A percentile compares a stretch with the other conserved stretches of the same genome.
These are phyloP conservation scores for Dromius quadrimaculatus DNA, from an alignment of 2,888 invertebrate species.

Conservation along the genomic window DNA sequence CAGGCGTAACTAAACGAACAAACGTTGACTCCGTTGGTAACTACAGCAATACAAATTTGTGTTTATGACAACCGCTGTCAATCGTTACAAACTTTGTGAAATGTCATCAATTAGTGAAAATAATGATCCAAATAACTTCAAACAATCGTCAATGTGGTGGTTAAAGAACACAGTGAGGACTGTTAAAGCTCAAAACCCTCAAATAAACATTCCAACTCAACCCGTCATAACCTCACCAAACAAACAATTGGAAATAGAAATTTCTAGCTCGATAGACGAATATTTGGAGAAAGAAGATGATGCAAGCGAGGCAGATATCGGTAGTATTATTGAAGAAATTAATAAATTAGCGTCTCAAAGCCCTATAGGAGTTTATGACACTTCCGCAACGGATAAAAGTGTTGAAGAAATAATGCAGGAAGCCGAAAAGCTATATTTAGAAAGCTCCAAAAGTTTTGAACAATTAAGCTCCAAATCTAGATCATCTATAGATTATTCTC, in stretches of 20 bases:
- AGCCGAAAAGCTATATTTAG: constrained; percentile 69
- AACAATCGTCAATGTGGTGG: constrained; percentile 49
- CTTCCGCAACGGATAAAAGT: constrained; percentile 67
- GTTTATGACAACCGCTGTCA: constrained; percentile 26
- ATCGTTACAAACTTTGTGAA: constrained; percentile 8
- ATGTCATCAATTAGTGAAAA: constrained; percentile 50
- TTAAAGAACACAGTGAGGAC: constrained; percentile 40
- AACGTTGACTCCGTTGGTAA: constrained; percentile 16
- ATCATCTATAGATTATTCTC: constrained; percentile 58
- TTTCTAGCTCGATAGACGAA: constrained; percentile 63
- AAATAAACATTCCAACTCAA: constrained; percentile 41
- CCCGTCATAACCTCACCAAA: constrained; percentile 46
- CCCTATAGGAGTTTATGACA: constrained; percentile 64
- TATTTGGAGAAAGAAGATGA: constrained; percentile 63
- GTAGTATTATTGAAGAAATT: constrained; percentile 78
- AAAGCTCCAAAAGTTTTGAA: constrained; percentile 67
- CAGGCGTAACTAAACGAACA: background rate
- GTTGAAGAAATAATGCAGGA: constrained; percentile 73
- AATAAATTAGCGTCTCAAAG: constrained; percentile 69
- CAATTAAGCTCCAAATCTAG: constrained; percentile 65
- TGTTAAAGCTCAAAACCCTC: constrained; percentile 15
- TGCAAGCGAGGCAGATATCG: constrained; percentile 72
- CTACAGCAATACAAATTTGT: constrained; percentile 7
- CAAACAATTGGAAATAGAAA: constrained; percentile 54
- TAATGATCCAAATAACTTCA: constrained; percentile 40